Conservation (phyloP, 1,140 invertebrate genomes). For the Bombus confusus region DNA sequence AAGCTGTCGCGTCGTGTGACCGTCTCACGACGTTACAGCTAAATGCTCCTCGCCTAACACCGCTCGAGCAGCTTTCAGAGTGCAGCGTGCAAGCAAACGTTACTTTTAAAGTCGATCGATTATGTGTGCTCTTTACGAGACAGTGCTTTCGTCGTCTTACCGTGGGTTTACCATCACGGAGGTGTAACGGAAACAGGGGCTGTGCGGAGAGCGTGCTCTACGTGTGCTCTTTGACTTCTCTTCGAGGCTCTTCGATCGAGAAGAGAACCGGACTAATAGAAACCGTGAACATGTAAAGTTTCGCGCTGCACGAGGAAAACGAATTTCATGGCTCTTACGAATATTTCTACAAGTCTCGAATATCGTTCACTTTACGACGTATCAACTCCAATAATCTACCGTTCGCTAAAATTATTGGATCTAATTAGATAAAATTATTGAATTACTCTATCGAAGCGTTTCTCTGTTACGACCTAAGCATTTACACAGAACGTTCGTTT, state of each 20-base stretch:
- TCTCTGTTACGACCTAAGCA: not conserved
- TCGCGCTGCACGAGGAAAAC: not conserved
- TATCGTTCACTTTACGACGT: not conserved
- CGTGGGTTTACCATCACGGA: not conserved
- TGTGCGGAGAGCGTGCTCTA: not conserved
- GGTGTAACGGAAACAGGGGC: not conserved
- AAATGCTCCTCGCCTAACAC: conserved; percentile 32
- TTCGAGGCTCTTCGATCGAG: not conserved
- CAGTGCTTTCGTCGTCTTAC: not conserved
- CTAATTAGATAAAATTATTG: not conserved
- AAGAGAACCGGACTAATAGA: conserved; percentile 33
- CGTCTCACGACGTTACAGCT: conserved; percentile 48
- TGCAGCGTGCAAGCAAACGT: not conserved
- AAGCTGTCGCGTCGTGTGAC: conserved; percentile 50
- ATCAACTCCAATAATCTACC: not conserved
- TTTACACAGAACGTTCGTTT: not conserved
- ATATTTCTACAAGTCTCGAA: not conserved
- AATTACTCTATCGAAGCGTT: not conserved
- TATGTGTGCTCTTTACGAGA: not conserved
- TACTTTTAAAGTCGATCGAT: not conserved
- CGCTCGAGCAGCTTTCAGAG: not conserved
- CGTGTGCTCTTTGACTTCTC: not conserved
- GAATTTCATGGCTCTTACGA: not conserved
- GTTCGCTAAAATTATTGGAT: conserved; percentile 1
- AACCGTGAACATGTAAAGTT: conserved; percentile 21